Percentiles rank a stretch among this genome's conserved stretches.
These are phyloP conservation scores for Euphydryas editha DNA, from an alignment of 2,888 invertebrate genomes.

Conservation along the genomic window DNA sequence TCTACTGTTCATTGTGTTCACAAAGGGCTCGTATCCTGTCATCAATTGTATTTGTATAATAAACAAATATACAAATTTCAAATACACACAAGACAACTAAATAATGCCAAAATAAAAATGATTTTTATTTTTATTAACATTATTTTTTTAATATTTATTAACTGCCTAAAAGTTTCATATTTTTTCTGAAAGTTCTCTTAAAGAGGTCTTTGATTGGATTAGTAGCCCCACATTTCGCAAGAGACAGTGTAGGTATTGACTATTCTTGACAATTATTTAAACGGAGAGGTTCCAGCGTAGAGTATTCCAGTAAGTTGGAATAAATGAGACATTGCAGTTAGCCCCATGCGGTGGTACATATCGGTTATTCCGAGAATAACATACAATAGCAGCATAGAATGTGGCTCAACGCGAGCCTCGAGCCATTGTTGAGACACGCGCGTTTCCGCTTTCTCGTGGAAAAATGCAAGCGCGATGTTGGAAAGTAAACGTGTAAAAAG, in stretches of 20 bases:
- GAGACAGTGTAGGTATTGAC: conserved; percentile 27
- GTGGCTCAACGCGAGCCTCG: conserved; percentile 69
- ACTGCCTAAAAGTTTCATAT: no score
- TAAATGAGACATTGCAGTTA: conserved; percentile 33
- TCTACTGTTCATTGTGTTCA: conserved; percentile 74
- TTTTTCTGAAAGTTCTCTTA: conserved; percentile 36
- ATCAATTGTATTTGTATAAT: conserved; percentile 58
- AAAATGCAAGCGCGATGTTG: conserved; percentile 78
- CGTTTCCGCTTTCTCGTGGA: conserved; percentile 83
- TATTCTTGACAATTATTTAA: conserved; percentile 14
- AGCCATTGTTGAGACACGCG: conserved; percentile 77
- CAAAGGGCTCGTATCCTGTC: conserved; percentile 74
- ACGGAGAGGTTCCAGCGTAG: conserved; percentile 1
- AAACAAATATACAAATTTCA: conserved; percentile 16
- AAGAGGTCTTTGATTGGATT: conserved; percentile 68
- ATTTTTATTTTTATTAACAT: no score
- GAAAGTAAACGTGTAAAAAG: conserved; percentile 68
- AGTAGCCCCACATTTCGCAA: conserved; percentile 54
- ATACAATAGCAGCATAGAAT: conserved; percentile 72
- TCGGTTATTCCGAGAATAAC: conserved; percentile 69
- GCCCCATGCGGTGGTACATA: conserved; percentile 45
- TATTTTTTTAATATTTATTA: no score
- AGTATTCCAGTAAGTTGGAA: conserved; percentile 11
- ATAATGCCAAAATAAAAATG: no score
- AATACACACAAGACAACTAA: neutral